Base-by-base conservation (phyloP, 1,140 invertebrate genomes). In the Holcopasites calliopsidis region DNA sequence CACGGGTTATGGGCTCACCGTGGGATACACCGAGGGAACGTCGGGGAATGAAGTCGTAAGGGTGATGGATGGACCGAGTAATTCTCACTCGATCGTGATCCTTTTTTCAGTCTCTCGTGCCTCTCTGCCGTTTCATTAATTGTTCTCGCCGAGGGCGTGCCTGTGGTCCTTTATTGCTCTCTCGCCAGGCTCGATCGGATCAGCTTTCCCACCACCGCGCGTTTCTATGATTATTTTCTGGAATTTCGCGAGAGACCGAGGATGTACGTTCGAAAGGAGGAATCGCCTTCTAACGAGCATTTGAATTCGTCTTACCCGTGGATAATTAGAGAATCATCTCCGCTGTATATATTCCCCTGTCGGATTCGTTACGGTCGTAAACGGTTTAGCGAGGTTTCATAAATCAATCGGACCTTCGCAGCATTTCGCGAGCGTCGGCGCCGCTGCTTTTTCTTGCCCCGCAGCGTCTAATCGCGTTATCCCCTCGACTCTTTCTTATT, bases 1-100 rank as follows among this genome's bases (percentile, higher is more conserved):
- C 60, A 3, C 60, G 31, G 54, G 40, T 72, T 65, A 52, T 57
- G 44, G 26, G 47, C 64, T 64, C 38, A 73, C 52, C 80, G 79
- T 82, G 79, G 76, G 79, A 82, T 74, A 77, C n/a, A n/a, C n/a
- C n/a, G n/a, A n/a, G n/a, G n/a, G n/a, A n/a, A n/a, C n/a, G n/a
- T n/a, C n/a, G n/a, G n/a, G n/a, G 31, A 16, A 55, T 72, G 35
- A 64, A 77, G 40, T 50, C 66, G 60, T 64, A 77, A 77, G 40
- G 35, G 26, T 28, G 31, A 21, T 49, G 50, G 31, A 31, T 31
- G 8, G 35, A 10, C 35, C 4, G 4, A 38, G 35, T 38, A 38
- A 38, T 28, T 55, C 16, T 55, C 23, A 11, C 21, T 55, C 31
- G 26, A 44, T n/a, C n/a, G n/a, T n/a, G n/a, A n/a, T n/a, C n/a